Evolutionary conservation across 1,140 invertebrate genomes (phyloP).

Genomic region (Neelides sp.): DNA sequence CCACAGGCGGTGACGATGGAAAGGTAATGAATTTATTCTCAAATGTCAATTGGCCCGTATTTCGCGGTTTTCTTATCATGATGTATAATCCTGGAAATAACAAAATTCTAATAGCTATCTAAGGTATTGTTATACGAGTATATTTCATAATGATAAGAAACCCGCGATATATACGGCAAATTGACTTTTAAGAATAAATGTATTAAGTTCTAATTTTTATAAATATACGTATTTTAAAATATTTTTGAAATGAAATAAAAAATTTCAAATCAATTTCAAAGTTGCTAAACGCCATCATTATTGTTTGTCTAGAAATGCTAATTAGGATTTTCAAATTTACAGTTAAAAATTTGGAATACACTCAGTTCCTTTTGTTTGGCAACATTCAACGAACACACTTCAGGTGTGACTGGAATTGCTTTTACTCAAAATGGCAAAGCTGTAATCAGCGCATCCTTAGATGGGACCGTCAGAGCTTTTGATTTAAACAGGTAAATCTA

Average conservation of each 20-base stretch:
- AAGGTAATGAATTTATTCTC: conserved; percentile 45
- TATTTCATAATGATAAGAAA: too few relatives aligned
- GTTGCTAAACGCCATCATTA: neutral
- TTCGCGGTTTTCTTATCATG: too few relatives aligned
- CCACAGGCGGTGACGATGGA: conserved; percentile 86
- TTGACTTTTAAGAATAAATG: neutral
- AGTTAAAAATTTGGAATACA: conserved; percentile 89
- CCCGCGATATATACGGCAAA: neutral
- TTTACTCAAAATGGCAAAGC: conserved; percentile 88
- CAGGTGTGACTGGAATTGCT: conserved; percentile 59
- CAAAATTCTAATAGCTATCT: too few relatives aligned
- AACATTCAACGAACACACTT: conserved; percentile 82
- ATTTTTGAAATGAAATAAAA: too few relatives aligned
- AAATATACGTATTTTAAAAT: neutral
- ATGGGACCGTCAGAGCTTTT: conserved; percentile 90
- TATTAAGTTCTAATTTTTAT: neutral
- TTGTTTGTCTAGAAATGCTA: conserved; percentile 4
- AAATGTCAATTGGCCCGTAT: too few relatives aligned
- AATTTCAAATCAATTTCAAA: too few relatives aligned
- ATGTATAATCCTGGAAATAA: too few relatives aligned
- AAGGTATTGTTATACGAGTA: too few relatives aligned
- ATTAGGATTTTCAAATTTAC: conserved; percentile 15
- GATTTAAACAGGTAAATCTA: conserved; percentile 60
- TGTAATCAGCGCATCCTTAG: conserved; percentile 75
- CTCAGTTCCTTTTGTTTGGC: conserved; percentile 82